These are phyloP conservation scores for Polietes domitor DNA, from an alignment of 2,888 invertebrate genomes.

Conservation along the genomic window DNA sequence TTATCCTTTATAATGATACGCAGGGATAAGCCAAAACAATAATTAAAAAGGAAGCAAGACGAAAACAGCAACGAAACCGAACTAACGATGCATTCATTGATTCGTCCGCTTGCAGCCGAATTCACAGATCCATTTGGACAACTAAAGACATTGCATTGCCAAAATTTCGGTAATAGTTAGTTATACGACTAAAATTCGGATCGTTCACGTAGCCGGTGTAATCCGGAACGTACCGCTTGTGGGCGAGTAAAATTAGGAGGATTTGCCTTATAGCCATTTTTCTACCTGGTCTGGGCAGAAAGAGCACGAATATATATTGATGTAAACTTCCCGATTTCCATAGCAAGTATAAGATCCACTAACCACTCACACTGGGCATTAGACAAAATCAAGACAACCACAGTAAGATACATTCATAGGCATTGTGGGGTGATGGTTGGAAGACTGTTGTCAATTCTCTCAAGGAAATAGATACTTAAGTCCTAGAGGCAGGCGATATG, in stretches of 20 bases:
- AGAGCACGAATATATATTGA: too few relatives aligned
- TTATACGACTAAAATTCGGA: conserved; percentile 21
- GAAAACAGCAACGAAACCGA: conserved; percentile 40
- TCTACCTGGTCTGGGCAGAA: neutral
- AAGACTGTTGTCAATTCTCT: conserved; percentile 8
- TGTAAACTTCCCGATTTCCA: too few relatives aligned
- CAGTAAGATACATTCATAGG: neutral
- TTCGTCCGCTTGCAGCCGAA: conserved; percentile 30
- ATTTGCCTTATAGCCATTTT: neutral
- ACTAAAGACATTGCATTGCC: conserved; percentile 46
- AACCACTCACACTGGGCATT: too few relatives aligned
- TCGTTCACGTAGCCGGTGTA: conserved; percentile 48
- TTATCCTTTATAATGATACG: conserved; percentile 6
- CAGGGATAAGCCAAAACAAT: conserved; percentile 48
- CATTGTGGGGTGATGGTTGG: neutral
- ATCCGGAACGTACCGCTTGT: conserved; percentile 21
- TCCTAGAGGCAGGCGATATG: conserved; percentile 40
- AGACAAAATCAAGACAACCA: too few relatives aligned
- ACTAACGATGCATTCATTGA: conserved; percentile 60
- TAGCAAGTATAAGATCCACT: too few relatives aligned
- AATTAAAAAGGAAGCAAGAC: conserved; percentile 59
- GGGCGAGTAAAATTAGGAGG: neutral
- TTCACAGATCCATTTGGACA: conserved; percentile 41
- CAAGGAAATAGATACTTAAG: conserved; percentile 50
- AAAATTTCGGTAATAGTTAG: too few relatives aligned